Evolutionary conservation across 2,888 invertebrate genomes (phyloP).

Genomic region (Noctua fimbriata): DNA sequence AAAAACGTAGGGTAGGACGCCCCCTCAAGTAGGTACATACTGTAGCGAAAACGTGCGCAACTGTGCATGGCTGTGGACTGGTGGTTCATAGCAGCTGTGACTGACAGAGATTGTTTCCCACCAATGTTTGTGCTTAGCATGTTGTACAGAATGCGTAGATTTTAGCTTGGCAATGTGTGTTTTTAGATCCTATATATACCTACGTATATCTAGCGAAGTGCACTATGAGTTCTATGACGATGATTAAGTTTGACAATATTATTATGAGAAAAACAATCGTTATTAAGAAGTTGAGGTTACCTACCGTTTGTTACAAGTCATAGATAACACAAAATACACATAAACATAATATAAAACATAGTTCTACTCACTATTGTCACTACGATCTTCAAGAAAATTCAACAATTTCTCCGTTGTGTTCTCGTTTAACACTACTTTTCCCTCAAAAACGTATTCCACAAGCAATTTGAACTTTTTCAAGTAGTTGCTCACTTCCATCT

Average conservation of each 20-base stretch:
- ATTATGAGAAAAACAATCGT: not conserved
- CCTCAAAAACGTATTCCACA: constrained; percentile 68
- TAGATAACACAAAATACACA: not conserved
- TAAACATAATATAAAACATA: not conserved
- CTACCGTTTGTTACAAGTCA: constrained; percentile 2
- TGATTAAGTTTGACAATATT: not conserved
- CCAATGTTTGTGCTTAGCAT: not conserved
- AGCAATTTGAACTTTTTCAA: constrained; percentile 71
- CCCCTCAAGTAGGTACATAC: not conserved
- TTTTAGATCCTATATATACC: not conserved
- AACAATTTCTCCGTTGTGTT: constrained; percentile 69
- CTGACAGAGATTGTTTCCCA: not conserved
- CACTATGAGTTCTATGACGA: not conserved
- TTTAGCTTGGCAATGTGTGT: not conserved
- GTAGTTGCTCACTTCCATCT: constrained; percentile 71
- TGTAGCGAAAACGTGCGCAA: not conserved
- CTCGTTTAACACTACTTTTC: constrained; percentile 67
- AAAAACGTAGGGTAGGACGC: not conserved
- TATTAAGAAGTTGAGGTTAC: not conserved
- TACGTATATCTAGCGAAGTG: not conserved
- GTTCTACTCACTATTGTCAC: constrained; percentile 51
- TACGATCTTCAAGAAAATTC: constrained; percentile 65
- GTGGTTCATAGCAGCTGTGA: too few relatives aligned
- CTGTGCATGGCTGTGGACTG: not conserved
- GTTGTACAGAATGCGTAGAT: not conserved